Evolutionary conservation across 2,113 vertebrate species (phyloP).

Genomic region (Austrofundulus limnaeus): DNA sequence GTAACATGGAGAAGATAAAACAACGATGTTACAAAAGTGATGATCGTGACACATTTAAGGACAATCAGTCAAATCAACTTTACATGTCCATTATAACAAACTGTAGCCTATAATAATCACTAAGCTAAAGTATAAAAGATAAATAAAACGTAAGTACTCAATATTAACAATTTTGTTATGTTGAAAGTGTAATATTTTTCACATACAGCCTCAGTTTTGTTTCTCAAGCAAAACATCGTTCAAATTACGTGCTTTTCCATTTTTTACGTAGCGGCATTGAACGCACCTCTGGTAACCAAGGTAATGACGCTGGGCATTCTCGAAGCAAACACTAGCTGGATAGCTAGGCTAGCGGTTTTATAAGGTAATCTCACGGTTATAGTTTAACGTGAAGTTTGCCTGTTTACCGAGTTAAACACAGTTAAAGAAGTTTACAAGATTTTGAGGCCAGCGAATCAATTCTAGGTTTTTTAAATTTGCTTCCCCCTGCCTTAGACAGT

Average conservation of each 20-base stretch:
- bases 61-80: not conserved
- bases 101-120: not conserved
- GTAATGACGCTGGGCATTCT: constrained; percentile 71
- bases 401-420: not conserved
- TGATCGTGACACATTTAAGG: not conserved
- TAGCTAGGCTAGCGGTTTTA: constrained; percentile 57
- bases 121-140: not conserved
- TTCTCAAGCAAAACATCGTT: too few species aligned
- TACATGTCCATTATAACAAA: not conserved
- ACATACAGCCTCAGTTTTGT: not conserved
- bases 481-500: constrained; percentile 22
- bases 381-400: constrained; percentile 16
- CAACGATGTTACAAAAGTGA: too few species aligned
- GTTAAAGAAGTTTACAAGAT: not conserved
- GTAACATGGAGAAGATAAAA: too few species aligned
- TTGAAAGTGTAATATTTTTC: not conserved
- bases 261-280: constrained; percentile 43
- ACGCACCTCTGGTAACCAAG: constrained; percentile 71
- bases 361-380: constrained; percentile 53
- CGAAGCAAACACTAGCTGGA: constrained; percentile 56
- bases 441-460: not conserved
- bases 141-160: not conserved
- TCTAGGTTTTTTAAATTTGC: not conserved
- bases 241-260: fast-evolving
- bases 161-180: not conserved